Evolutionary conservation across 2,797 vertebrate genomes (phyloP).

Genomic region (Steatocranus sp.): DNA sequence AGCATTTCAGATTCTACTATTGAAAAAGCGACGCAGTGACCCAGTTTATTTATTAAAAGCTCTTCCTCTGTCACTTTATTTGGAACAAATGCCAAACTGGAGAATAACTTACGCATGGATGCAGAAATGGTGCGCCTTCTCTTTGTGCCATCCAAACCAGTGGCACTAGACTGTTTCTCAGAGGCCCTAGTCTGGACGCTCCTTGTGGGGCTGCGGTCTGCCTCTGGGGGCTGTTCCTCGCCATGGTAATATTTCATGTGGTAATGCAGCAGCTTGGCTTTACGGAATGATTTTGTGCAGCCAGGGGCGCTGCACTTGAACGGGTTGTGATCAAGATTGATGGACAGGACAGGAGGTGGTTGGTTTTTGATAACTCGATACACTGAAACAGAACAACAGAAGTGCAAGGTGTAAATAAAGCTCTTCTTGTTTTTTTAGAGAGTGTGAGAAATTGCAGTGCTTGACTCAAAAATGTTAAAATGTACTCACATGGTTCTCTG

Average conservation of each 20-base stretch:
- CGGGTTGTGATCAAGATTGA: conserved; percentile 91
- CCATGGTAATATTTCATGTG: conserved; percentile 98
- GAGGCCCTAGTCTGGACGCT: conserved; percentile 85
- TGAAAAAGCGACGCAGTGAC: not conserved
- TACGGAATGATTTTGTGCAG: conserved; percentile 94
- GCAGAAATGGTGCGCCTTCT: conserved; percentile 83
- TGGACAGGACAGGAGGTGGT: conserved; percentile 81
- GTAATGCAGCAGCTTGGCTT: conserved; percentile 95
- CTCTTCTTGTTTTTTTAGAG: not conserved
- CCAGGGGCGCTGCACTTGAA: conserved; percentile 92
- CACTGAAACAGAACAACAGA: conserved; percentile 49
- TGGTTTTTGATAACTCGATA: conserved; percentile 86
- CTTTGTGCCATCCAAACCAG: conserved; percentile 76
- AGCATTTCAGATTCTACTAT: not conserved
- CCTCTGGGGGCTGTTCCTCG: conserved; percentile 72
- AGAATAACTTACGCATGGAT: conserved; percentile 81
- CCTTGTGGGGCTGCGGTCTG: conserved; percentile 76
- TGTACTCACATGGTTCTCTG: conserved; percentile 81
- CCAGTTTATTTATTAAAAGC: not conserved
- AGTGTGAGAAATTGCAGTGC: not conserved
- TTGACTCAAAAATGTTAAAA: not conserved
- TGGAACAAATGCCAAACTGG: not conserved
- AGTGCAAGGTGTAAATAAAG: not conserved
- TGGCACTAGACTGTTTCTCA: conserved; percentile 74
- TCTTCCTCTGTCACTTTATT: not conserved